Conservation (phyloP, 2,113 vertebrate species). For the Ursus arctos region DNA sequence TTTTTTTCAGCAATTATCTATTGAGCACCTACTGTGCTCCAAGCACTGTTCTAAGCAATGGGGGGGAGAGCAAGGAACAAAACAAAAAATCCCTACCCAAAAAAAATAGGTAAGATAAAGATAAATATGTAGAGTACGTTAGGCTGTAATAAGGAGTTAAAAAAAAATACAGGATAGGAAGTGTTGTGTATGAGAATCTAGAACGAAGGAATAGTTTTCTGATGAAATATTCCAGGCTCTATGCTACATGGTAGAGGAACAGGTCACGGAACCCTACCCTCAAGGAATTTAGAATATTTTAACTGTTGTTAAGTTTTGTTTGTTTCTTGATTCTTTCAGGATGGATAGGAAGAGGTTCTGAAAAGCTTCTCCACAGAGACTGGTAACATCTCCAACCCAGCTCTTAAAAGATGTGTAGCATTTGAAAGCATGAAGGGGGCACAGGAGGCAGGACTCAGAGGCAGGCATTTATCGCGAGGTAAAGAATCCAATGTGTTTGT, state of each 20-base stretch:
- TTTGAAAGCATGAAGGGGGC: background rate
- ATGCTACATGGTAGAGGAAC: background rate
- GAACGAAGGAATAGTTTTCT: background rate
- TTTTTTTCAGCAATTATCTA: background rate
- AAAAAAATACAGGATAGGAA: background rate
- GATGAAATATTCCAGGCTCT: background rate
- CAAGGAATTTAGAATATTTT: conserved; percentile 9
- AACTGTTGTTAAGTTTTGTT: background rate
- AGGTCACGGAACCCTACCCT: background rate
- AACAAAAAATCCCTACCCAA: background rate
- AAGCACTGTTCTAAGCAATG: background rate
- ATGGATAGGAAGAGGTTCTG: conserved; percentile 13
- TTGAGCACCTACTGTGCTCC: background rate
- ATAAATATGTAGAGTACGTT: background rate
- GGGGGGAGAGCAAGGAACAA: background rate
- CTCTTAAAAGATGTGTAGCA: background rate
- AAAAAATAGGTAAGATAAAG: conserved; percentile 38
- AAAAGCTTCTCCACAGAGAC: conserved; percentile 32
- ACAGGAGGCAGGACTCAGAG: background rate
- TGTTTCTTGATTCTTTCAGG: background rate
- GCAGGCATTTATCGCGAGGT: background rate
- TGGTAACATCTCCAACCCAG: background rate
- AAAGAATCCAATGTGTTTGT: background rate
- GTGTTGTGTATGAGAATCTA: background rate
- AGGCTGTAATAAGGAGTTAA: background rate